phyloP scores from a whole-genome alignment of 1,140 invertebrate species.

The Drosophila biarmipes region DNA sequence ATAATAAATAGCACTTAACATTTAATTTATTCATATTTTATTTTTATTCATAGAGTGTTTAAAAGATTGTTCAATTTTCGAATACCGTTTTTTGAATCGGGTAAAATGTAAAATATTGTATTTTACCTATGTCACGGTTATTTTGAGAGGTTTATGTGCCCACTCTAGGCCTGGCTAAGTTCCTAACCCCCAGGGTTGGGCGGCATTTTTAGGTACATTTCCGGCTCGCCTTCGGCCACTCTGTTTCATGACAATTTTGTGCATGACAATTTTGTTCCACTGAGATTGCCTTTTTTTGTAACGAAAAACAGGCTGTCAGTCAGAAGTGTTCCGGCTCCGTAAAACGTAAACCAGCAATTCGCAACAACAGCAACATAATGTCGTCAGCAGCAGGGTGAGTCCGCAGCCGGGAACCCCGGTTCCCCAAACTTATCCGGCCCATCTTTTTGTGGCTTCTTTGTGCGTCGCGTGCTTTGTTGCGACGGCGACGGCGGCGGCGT shows the following conservation, averaged over 20 bases:
- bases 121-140: not conserved
- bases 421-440: not conserved
- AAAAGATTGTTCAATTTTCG: not conserved
- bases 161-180: not conserved
- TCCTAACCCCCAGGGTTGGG: not conserved
- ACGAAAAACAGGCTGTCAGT: conserved; percentile 46
- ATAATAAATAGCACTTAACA: too few species aligned
- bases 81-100: not conserved
- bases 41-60: too few species aligned
- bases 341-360: conserved; percentile 18
- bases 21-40: too few species aligned
- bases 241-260: conserved; percentile 9
- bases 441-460: conserved; percentile 79
- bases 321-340: conserved; percentile 38
- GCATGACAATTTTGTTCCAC: conserved; percentile 49
- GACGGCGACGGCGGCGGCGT: conserved; percentile 53
- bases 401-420: not conserved
- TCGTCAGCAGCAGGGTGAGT: conserved; percentile 69
- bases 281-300: conserved; percentile 60
- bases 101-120: not conserved
- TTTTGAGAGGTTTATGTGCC: not conserved
- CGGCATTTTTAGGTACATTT: not conserved
- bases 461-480: conserved; percentile 69
- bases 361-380: conserved; percentile 59
- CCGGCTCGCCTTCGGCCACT: not conserved